Base-by-base conservation (phyloP, 1,140 invertebrate genomes). In the Sitobion miscanthi region DNA sequence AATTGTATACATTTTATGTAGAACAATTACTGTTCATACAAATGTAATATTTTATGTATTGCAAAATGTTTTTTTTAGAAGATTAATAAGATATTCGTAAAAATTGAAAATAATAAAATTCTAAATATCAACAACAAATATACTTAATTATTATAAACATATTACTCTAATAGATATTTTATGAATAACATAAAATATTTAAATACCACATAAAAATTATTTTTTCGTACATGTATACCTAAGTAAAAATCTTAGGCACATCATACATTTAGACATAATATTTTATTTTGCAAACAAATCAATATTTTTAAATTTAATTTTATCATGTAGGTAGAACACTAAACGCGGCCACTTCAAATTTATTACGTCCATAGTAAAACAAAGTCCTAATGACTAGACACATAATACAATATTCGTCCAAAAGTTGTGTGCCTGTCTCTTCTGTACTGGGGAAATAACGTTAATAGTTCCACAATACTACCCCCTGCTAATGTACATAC, bases 271-370 rank as follows among this genome's bases (percentile, higher is more conserved):
- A 69, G 49, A 30, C 25, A 77, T 1, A n/a, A 17, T 6, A n/a
- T 77, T 77, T 77, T 77, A 77, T 77, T n/a, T n/a, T 35, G 3
- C 62, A 77, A 77, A 17, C n/a, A n/a, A n/a, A 77, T 77, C 62
- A 77, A 77, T 77, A 77, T n/a, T 77, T 77, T 77, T 77, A 30
- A 77, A n/a, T 77, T 77, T n/a, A n/a, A n/a, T 77, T 77, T 77
- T 77, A 77, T 77, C 62, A n/a, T 77, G 30, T 57, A 52, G 49
- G 49, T 57, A 77, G 4, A 77, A 14, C 25, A 77, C 62, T 77
- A 77, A 77, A 77, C 62, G 62, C 5, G 14, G n/a, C 0, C 11
- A 35, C 25, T 86, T 42, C 83, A 86, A 45, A 86, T 86, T 30
- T 30, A 86, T 86, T 25, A 45, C 23, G 23, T 42, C 83, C 38